phyloP scores from a whole-genome alignment of 1,140 invertebrate species.

The Tenebrio molitor region DNA sequence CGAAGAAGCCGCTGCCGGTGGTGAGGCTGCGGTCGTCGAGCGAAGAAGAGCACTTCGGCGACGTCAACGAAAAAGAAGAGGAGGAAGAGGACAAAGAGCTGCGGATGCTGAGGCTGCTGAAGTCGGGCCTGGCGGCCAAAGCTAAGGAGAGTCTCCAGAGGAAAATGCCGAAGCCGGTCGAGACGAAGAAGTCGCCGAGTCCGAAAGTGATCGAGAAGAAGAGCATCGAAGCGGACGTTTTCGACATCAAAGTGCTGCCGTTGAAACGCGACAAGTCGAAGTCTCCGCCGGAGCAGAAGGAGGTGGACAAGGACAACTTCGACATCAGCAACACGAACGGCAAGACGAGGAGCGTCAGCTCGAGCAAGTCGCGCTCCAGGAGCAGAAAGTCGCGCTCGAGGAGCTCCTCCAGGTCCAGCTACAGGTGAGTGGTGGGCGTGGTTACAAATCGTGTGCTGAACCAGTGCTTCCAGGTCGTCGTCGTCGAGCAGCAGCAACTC shows the following conservation, averaged over 20 bases:
- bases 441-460: conserved; percentile 12
- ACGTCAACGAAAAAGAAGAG: conserved; percentile 67
- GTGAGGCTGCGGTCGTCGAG: conserved; percentile 74
- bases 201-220: conserved; percentile 52
- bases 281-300: conserved; percentile 13
- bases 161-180: conserved; percentile 65
- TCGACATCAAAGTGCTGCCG: conserved; percentile 63
- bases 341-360: conserved; percentile 18
- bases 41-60: conserved; percentile 72
- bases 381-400: conserved; percentile 58
- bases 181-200: conserved; percentile 47
- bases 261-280: conserved; percentile 54
- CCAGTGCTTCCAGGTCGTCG: conserved; percentile 62
- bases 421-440: conserved; percentile 53
- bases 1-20: conserved; percentile 67
- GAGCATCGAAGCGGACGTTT: conserved; percentile 58
- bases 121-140: conserved; percentile 75
- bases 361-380: conserved; percentile 52
- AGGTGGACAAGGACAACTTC: conserved; percentile 56
- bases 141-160: conserved; percentile 71
- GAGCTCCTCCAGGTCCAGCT: conserved; percentile 67
- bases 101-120: conserved; percentile 74
- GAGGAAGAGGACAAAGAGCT: conserved; percentile 71
- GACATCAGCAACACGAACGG: conserved; percentile 48
- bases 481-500: conserved; percentile 65